Conservation (phyloP, 1,140 invertebrate species). For the Orius laevigatus region DNA sequence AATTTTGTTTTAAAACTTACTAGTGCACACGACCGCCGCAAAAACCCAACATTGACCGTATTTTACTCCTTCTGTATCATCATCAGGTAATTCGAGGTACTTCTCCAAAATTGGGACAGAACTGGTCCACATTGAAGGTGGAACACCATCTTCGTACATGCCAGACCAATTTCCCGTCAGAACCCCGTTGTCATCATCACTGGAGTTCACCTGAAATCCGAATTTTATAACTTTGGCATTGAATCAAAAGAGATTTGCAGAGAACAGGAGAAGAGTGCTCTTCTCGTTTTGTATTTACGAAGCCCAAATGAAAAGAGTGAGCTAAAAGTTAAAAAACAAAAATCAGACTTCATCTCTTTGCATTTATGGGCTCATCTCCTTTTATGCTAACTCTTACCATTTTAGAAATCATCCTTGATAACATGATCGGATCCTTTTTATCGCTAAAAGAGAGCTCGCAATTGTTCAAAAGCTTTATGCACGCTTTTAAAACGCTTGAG, state of each 20-base stretch:
- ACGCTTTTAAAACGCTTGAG: constrained; percentile 43
- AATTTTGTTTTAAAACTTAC: constrained; percentile 24
- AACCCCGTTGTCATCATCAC: constrained; percentile 48
- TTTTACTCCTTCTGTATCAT: constrained; percentile 46
- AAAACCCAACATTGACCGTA: constrained; percentile 75
- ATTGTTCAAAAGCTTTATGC: constrained; percentile 41
- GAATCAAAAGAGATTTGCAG: no score
- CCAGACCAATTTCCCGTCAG: constrained; percentile 54
- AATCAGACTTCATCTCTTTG: no score
- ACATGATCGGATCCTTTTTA: constrained; percentile 51
- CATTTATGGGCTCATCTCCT: no score
- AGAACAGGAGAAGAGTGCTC: no score
- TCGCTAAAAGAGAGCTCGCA: constrained; percentile 42
- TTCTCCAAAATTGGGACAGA: constrained; percentile 49
- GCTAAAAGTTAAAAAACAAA: no score
- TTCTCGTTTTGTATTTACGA: no score
- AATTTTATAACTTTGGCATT: background rate
- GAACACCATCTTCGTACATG: constrained; percentile 46
- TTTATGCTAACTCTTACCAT: no score
- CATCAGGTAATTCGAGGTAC: constrained; percentile 27
- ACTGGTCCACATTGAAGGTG: constrained; percentile 49
- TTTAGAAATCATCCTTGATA: constrained; percentile 50
- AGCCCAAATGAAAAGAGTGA: no score
- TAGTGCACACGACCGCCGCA: constrained; percentile 49
- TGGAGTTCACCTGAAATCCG: constrained; percentile 42